A percentile compares a stretch with the other conserved stretches of the same genome.
These are phyloP conservation scores for Anabas testudineus DNA, from an alignment of 2,797 vertebrate species.

Conservation along the genomic window DNA sequence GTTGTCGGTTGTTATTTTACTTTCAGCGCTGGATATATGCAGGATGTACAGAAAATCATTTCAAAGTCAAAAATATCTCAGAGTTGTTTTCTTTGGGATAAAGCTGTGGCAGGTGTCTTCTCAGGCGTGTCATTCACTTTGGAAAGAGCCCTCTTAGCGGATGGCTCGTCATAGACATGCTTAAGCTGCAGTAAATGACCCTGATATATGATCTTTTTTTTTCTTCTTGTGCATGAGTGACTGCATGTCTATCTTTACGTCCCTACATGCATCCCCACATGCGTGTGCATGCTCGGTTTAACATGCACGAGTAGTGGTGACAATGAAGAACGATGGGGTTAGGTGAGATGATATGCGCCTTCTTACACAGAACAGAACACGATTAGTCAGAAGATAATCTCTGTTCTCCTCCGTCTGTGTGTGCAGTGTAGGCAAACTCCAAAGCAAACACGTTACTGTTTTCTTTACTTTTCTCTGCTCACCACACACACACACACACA, in stretches of 20 bases:
- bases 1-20: neutral
- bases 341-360: conserved; percentile 42
- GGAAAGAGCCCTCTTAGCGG: conserved; percentile 47
- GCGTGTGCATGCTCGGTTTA: neutral
- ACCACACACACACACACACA: conserved; percentile 16
- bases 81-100: conserved; percentile 61
- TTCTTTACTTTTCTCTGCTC: conserved; percentile 63
- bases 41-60: conserved; percentile 36
- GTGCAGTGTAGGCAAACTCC: conserved; percentile 59
- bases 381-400: conserved; percentile 74
- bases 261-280: neutral
- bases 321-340: neutral
- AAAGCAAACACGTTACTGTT: conserved; percentile 77
- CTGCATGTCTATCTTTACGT: neutral
- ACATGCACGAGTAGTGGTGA: neutral
- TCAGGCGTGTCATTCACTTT: conserved; percentile 43
- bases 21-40: neutral
- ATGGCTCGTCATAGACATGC: conserved; percentile 49
- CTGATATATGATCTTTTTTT: conserved; percentile 25
- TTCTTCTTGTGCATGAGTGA: neutral
- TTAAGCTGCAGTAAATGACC: conserved; percentile 63
- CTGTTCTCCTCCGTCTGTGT: conserved; percentile 46
- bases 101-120: conserved; percentile 34
- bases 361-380: conserved; percentile 53
- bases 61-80: conserved; percentile 36